Base-by-base conservation (phyloP, 2,797 vertebrate genomes). In the Graptemys geographica region DNA sequence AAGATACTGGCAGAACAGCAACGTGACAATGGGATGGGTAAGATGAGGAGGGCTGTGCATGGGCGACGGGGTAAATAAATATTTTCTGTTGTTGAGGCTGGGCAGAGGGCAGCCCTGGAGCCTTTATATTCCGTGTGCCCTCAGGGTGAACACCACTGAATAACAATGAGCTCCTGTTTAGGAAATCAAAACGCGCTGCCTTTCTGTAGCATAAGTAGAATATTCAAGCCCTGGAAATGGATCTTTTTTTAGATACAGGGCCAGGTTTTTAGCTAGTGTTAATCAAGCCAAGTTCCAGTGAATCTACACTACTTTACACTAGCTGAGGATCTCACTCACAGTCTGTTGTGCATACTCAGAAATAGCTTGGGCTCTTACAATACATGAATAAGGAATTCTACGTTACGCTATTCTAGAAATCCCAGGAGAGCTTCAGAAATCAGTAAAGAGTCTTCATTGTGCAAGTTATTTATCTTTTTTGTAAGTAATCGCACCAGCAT, bases 401-500 rank as follows among this genome's bases (percentile, higher is more conserved):
- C 5, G 6, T 47, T 72, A 78, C 0, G 0, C 31, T 81, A 84
- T 84, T 69, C 27, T 83, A 88, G 1, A 84, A 94, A 65, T 56
- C 90, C 72, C 91, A 69, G 87, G 11, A 0, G 4, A 8, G 37
- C 31, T 49, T 11, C 65, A 31, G 2, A 15, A 62, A 82, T 74
- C 0, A 0, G n/a, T 81, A 25, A 41, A 52, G 88, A 69, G 5
- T 23, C 44, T 25, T 85, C 56, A 4, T 15, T 72, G 51, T 87
- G 59, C 51, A 78, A 52, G 83, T 53, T 47, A 74, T 86, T 80
- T 57, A 15, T 82, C 88, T 81, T 55, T 81, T 87, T 83, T 72
- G 47, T 62, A 81, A 88, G 56, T 51, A 53, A 37, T 78, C 76
- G 79, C 93, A 81, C 79, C 81, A 93, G 89, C 85, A 81, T 84